Evolutionary conservation across 1,140 invertebrate species (phyloP), one percentile per base, ranked within the genome.

Genomic region (Bombus superbus): DNA sequence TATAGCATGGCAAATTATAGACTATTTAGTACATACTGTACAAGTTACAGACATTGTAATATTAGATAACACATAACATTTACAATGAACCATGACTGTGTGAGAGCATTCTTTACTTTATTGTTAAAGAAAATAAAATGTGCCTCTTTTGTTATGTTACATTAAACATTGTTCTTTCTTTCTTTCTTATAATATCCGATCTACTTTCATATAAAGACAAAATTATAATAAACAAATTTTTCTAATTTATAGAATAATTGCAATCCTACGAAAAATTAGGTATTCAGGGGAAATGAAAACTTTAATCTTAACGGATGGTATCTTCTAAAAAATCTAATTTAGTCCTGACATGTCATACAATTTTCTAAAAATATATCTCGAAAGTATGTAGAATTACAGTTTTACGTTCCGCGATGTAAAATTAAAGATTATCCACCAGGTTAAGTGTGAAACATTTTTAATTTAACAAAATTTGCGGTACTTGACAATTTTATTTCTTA

Each of bases 81-180:
- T 83, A 82, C 40, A 76, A 82, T 75, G 80, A 86, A 86, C 53
- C 73, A 68, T 83, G 80, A 86, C 73, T 69, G 62, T 83, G 80
- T 76, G 79, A 82, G 59, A 76, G 44, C 79, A 86, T 86, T 83
- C 79, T 82, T 86, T 86, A 82, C 73, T 83, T 86, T 81, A 86
- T 76, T 85, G 84, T 85, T 85, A 85, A 76, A 86, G 47, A 77
- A 83, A 83, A 86, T 82, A 86, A 86, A 86, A 86, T 83, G 79
- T 86, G 85, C 80, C 85, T 86, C 80, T 86, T 83, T 83, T 86
- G 80, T 86, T 86, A 86, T 86, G 85, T 86, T 86, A 86, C 85
- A 83, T 74, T 81, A 59, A 74, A 83, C 1, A 83, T 76, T 69
- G 47, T 83, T 72, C 32, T 86, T 82, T 28, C 32, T 86, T 82